A percentile compares a stretch with the other conserved stretches of the same genome.
phyloP scores from a whole-genome alignment of 2,797 vertebrate genomes.

The Pygocentrus nattereri region DNA sequence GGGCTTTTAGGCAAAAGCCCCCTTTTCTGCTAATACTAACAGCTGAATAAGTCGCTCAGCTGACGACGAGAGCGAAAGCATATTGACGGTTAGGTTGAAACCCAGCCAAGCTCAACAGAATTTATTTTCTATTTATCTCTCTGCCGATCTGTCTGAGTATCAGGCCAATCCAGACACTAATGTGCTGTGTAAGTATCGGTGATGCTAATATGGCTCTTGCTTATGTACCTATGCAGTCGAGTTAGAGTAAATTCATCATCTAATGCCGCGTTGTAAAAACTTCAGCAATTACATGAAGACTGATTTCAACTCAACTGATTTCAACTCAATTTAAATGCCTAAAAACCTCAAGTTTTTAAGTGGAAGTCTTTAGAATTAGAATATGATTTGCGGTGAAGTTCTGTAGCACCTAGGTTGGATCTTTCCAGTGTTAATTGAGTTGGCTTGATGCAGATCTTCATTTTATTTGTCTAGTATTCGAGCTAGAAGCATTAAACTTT shows the following conservation, averaged over 20 bases:
- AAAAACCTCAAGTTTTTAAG: not conserved
- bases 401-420: too few relatives aligned
- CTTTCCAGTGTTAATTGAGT: too few relatives aligned
- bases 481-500: too few relatives aligned
- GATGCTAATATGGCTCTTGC: not conserved
- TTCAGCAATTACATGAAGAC: not conserved
- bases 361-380: not conserved
- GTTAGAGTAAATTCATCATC: not conserved
- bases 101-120: not conserved
- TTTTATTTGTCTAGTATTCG: too few relatives aligned
- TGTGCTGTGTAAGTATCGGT: not conserved
- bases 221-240: not conserved
- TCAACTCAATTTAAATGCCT: too few relatives aligned
- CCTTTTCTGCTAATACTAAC: not conserved
- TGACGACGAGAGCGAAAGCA: not conserved
- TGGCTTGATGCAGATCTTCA: too few relatives aligned
- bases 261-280: not conserved
- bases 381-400: too few relatives aligned
- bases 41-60: not conserved
- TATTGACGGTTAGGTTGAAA: not conserved
- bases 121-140: slow-evolving; percentile 6
- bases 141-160: slow-evolving; percentile 10
- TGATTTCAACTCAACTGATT: too few relatives aligned
- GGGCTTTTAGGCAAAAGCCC: not conserved
- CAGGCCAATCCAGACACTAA: not conserved